Percentiles rank a stretch among this genome's conserved stretches.
These are phyloP conservation scores for Sinopyrophorus schimmeli DNA, from an alignment of 2,888 invertebrate genomes.

Conservation along the genomic window DNA sequence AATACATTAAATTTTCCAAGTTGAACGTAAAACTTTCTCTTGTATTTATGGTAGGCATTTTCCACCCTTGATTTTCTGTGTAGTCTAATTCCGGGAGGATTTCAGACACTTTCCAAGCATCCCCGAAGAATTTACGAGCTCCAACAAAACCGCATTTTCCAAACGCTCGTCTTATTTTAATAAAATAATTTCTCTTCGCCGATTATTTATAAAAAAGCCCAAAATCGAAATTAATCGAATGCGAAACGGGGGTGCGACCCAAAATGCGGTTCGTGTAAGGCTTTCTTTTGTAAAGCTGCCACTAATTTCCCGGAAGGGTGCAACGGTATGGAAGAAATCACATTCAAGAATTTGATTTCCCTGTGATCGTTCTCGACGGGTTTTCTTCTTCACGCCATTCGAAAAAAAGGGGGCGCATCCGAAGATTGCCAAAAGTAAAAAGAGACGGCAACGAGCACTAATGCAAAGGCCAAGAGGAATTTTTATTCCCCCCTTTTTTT, in stretches of 20 bases:
- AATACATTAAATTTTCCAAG: too few species aligned
- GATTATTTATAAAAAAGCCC: too few species aligned
- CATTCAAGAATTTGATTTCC: conserved; percentile 28
- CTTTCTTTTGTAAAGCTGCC: conserved; percentile 10
- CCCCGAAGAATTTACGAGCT: conserved; percentile 23
- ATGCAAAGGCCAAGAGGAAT: too few species aligned
- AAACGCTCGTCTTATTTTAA: conserved; percentile 22
- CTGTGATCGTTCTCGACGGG: conserved; percentile 20
- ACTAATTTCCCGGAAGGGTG: conserved; percentile 22
- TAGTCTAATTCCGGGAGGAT: conserved; percentile 19
- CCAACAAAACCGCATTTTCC: conserved; percentile 15
- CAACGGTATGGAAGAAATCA: conserved; percentile 24
- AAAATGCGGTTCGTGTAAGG: conserved; percentile 7
- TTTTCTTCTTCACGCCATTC: conserved; percentile 22
- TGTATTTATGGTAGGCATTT: too few species aligned
- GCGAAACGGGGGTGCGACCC: conserved; percentile 9
- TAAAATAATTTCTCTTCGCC: too few species aligned
- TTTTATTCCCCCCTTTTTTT: too few species aligned
- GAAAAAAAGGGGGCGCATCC: conserved; percentile 20
- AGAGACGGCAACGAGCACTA: too few species aligned
- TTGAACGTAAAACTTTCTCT: too few species aligned
- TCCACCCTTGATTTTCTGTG: conserved; percentile 21
- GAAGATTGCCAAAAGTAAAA: conserved; percentile 25
- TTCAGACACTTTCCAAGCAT: conserved; percentile 21
- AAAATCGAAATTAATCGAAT: conserved; percentile 10